These are phyloP conservation scores for Leptinotarsa tumamoca DNA, from an alignment of 2,888 invertebrate species.

Conservation along the genomic window DNA sequence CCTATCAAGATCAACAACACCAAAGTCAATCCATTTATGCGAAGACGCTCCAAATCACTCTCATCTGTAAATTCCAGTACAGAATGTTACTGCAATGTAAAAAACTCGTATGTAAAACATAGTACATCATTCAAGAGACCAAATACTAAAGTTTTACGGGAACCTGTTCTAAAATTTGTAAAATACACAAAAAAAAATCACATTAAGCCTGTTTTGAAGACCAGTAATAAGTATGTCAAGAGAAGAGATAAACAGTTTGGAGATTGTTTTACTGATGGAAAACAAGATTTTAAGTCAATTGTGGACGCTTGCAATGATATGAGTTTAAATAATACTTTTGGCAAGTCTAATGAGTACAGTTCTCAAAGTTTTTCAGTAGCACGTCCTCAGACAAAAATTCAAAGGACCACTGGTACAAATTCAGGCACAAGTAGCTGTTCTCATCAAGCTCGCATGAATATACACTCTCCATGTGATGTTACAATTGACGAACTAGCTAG, in stretches of 20 bases:
- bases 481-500: slow-evolving; percentile 95
- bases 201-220: slow-evolving; percentile 39
- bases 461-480: slow-evolving; percentile 82
- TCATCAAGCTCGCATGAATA: slow-evolving; percentile 75
- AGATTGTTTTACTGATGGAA: slow-evolving; percentile 54
- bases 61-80: slow-evolving; percentile 63
- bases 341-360: slow-evolving; percentile 49
- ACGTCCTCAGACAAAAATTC: slow-evolving; percentile 47
- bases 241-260: slow-evolving; percentile 59
- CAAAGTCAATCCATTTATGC: slow-evolving; percentile 61
- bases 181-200: slow-evolving; percentile 55
- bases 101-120: slow-evolving; percentile 56
- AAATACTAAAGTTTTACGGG: slow-evolving; percentile 68
- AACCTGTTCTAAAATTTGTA: slow-evolving; percentile 71
- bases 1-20: slow-evolving; percentile 18
- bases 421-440: slow-evolving; percentile 73
- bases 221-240: slow-evolving; percentile 33
- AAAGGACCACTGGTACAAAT: slow-evolving; percentile 40
- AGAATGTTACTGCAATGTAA: slow-evolving; percentile 58
- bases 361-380: slow-evolving; percentile 59
- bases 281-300: slow-evolving; percentile 64
- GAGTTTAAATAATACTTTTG: slow-evolving; percentile 57
- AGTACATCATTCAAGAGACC: slow-evolving; percentile 59
- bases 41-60: slow-evolving; percentile 63
- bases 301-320: slow-evolving; percentile 64